Evolutionary conservation across 1,140 invertebrate genomes (phyloP), one percentile per base, ranked within the genome.

Genomic region (Drosophila tropicalis): DNA sequence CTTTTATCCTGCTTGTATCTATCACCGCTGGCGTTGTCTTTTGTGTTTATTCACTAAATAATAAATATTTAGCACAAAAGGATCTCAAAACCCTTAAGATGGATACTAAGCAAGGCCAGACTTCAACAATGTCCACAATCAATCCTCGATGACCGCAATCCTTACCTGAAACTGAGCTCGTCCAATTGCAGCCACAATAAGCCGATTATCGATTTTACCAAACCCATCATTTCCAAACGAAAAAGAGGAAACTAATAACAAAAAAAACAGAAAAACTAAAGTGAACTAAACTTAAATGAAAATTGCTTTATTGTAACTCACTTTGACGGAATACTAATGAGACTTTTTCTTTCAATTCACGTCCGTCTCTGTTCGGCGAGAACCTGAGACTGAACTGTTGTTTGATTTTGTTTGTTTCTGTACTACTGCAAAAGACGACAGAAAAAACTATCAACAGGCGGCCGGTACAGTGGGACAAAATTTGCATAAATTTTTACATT

Each of bases 121-220:
- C 22, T 6, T 17, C 17, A 1, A 10, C 0, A 7, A 13, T 17
- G 25, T 12, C 63, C 29, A 10, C 40, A 3, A 15, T 29, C 15
- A 10, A 2, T 41, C 25, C 13, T 19, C 5, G 29, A 5, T 9
- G 54, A 15, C 25, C 13, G 0, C 36, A 13, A n/a, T 13, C 55
- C 84, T 83, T 84, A 87, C 83, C 81, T 68, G 62, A 62, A 32
- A 34, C 17, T 58, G 25, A 74, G 58, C 29, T 51, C 19, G 6
- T 74, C 58, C 67, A 79, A 62, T n/a, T 58, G 58, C 25, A 83
- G 60, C 15, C 72, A 51, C 36, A 57, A 41, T 5, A 63, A 56
- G 36, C 51, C 55, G 19, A 80, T 32, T 80, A 87, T 84, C 62
- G 84, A 89, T 84, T 89, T 87, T 51, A 89, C 36, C 41, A 79